phyloP scores from a whole-genome alignment of 2,888 invertebrate genomes.

The Oeneis ivallda region DNA sequence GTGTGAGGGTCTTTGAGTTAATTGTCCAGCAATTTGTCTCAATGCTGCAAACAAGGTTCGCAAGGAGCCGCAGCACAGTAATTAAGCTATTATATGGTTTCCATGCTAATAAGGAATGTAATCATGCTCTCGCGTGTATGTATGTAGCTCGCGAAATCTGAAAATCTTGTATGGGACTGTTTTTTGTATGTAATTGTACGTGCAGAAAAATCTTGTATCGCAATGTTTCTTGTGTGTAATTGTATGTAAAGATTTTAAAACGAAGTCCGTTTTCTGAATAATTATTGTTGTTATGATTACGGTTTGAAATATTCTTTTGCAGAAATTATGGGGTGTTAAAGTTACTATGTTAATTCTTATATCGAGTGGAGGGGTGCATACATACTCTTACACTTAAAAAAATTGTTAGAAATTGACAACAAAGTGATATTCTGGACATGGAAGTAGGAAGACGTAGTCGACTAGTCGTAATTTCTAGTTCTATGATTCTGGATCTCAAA shows the following conservation, averaged over 20 bases:
- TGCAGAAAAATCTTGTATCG: slow-evolving; percentile 13
- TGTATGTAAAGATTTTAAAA: slow-evolving; percentile 12
- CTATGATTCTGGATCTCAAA: too few species aligned
- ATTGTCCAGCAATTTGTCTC: slow-evolving; percentile 23
- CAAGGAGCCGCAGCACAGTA: slow-evolving; percentile 39
- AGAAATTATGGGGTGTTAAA: too few species aligned
- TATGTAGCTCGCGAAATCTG: slow-evolving; percentile 14
- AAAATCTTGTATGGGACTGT: slow-evolving; percentile 10
- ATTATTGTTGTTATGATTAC: not conserved
- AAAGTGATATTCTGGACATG: too few species aligned
- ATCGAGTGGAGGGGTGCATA: too few species aligned
- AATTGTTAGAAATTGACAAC: too few species aligned
- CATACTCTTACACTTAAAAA: too few species aligned
- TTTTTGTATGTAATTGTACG: slow-evolving; percentile 17
- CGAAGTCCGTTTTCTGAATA: not conserved
- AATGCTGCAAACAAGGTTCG: slow-evolving; percentile 15
- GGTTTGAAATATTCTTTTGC: not conserved
- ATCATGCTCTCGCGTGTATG: slow-evolving; percentile 30
- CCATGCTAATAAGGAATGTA: slow-evolving; percentile 55
- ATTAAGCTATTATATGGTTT: slow-evolving; percentile 61
- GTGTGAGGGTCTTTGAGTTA: not conserved
- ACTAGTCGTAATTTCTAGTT: too few species aligned
- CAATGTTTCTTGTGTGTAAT: not conserved
- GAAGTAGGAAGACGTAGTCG: too few species aligned
- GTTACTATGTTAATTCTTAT: too few species aligned